These are phyloP conservation scores for Lepidurus apus DNA, from an alignment of 1,140 invertebrate species.

Conservation along the genomic window DNA sequence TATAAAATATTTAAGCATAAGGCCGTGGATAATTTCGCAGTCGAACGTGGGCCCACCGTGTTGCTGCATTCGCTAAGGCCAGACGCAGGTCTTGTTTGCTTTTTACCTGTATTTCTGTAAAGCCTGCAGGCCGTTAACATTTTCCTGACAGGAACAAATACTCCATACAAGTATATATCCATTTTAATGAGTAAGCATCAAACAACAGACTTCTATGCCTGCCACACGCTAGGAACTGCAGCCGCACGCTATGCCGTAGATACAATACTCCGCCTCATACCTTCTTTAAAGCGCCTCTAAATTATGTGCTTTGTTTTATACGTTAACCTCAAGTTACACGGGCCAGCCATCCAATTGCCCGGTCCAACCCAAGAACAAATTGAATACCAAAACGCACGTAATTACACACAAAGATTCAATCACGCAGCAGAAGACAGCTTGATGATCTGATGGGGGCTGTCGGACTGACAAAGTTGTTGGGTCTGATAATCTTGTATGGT, in stretches of 20 bases:
- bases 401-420: not conserved
- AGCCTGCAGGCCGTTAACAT: not conserved
- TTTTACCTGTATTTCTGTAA: not conserved
- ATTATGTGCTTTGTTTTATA: not conserved
- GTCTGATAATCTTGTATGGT: too few relatives aligned
- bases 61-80: not conserved
- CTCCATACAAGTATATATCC: not conserved
- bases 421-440: not conserved
- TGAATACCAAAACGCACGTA: conserved; percentile 8
- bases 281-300: not conserved
- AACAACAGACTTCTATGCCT: not conserved
- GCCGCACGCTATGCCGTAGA: not conserved
- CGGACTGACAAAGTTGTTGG: too few relatives aligned
- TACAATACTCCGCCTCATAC: not conserved
- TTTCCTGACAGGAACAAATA: not conserved
- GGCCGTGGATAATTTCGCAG: conserved; percentile 8
- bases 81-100: conserved; percentile 5
- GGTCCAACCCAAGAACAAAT: not conserved
- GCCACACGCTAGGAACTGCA: not conserved
- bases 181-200: conserved; percentile 11
- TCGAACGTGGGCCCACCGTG: not conserved
- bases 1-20: not conserved
- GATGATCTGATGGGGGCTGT: not conserved
- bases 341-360: not conserved
- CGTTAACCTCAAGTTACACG: not conserved